Conservation (phyloP, 1,140 invertebrate species). For the Nautilus pompilius region DNA sequence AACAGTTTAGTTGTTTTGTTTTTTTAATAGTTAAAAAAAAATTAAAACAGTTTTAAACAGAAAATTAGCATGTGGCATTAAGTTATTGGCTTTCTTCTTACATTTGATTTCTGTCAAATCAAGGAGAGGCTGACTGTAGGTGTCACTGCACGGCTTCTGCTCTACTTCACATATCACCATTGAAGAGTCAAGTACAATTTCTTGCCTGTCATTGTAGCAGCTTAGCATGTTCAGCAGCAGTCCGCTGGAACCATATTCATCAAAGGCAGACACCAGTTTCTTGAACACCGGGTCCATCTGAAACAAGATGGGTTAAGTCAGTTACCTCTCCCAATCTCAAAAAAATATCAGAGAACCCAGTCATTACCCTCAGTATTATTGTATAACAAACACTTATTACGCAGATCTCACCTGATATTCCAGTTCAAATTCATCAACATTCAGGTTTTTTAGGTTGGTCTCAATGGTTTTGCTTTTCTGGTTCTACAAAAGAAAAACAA, state of each 20-base stretch:
- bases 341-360: no score
- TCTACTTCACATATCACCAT: constrained; percentile 27
- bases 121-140: not conserved
- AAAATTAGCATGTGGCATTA: no score
- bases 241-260: constrained; percentile 55
- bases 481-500: constrained; percentile 18
- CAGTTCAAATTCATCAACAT: constrained; percentile 53
- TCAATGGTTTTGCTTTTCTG: constrained; percentile 49
- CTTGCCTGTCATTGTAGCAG: constrained; percentile 44
- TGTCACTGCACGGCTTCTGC: constrained; percentile 4
- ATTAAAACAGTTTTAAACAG: no score
- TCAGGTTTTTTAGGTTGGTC: constrained; percentile 55
- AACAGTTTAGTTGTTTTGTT: no score
- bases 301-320: not conserved
- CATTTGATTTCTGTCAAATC: constrained; percentile 9
- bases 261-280: constrained; percentile 55
- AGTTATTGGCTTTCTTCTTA: not conserved
- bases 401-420: constrained; percentile 43
- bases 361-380: not conserved
- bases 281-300: constrained; percentile 58
- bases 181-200: constrained; percentile 46
- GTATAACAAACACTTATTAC: not conserved
- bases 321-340: not conserved
- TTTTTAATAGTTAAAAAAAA: no score
- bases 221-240: constrained; percentile 53